Base-by-base conservation (phyloP, 30 jellyfish, hydroid and myxozoan genomes). In the Hydractinia symbiolongicarpus region DNA sequence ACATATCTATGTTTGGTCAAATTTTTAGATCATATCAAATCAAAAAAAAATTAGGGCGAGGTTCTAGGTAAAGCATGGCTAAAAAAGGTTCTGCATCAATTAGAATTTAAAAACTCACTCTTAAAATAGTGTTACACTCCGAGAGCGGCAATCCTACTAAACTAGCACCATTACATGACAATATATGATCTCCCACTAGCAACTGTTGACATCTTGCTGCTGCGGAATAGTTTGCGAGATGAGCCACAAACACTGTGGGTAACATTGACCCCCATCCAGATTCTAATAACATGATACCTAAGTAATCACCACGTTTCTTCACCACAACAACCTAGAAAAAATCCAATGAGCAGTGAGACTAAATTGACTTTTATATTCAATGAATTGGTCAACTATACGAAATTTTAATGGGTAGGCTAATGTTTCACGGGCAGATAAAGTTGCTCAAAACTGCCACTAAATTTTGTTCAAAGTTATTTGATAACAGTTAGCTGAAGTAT, bases 261-360 rank as follows among this genome's bases (percentile, higher is more conserved):
- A 94, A 77, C 99, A 94, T 94, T 54, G 99, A 94, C 9, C 99
- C 99, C 99, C 99, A 94, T 7, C 99, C 99, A 14, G 99, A 94
- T 61, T 94, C 99, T 6, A 94, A 75, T 50, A 94, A 82, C 99
- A 94, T 94, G 44, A 94, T 66, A n/a, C 99, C 99, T 9, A 94
- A 73, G 8, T 96, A 79, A 44, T 94, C 99, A 51, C 95, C 95
- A 20, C 96, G 74, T 61, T 88, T 88, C 90, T 94, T 94, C 85
- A 81, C 94, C 0, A 94, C 72, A 5, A 88, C 96, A 53, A 94
- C 86, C 99, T 94, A 49, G 9, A 81, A 72, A 0, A 64, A 30
- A 30, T 16, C 70, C 17, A 60, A 2, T 13, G 16, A 30, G 44
- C 69, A 58, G 69, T 58, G 69, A 11, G 15, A 58, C 3, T 58